Evolutionary conservation across 1,140 invertebrate genomes (phyloP).

Genomic region (Nephotettix cincticeps): DNA sequence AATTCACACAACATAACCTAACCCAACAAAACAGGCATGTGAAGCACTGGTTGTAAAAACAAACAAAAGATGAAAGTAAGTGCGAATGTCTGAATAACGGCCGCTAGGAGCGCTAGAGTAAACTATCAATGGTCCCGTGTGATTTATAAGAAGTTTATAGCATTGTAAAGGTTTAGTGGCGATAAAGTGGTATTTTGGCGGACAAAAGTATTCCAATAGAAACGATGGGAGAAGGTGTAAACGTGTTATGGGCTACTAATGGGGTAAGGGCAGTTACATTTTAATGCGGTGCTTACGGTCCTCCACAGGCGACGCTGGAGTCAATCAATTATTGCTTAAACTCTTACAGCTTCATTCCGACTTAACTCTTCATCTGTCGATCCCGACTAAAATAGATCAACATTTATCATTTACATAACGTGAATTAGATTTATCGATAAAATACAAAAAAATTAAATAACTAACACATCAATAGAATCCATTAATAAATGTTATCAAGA

Average conservation of each 20-base stretch:
- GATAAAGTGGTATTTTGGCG: background rate
- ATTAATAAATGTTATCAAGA: no score
- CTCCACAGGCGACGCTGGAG: background rate
- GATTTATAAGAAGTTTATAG: background rate
- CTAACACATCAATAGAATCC: no score
- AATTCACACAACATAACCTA: no score
- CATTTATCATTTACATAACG: no score
- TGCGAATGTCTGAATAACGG: background rate
- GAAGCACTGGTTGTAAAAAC: background rate
- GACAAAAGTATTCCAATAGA: background rate
- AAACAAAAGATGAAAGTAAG: background rate
- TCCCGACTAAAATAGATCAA: no score
- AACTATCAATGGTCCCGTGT: background rate
- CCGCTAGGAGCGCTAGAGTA: background rate
- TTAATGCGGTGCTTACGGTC: background rate
- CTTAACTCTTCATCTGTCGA: no score
- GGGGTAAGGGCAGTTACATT: background rate
- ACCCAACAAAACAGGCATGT: no score
- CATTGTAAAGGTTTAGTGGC: background rate
- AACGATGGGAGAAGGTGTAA: background rate
- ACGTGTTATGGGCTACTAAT: background rate
- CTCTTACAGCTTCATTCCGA: no score
- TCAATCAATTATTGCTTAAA: background rate
- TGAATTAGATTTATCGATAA: no score
- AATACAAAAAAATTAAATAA: no score